Evolutionary conservation across 2,888 invertebrate species (phyloP), one percentile per base, ranked within the genome.

Genomic region (Andrena minutula): DNA sequence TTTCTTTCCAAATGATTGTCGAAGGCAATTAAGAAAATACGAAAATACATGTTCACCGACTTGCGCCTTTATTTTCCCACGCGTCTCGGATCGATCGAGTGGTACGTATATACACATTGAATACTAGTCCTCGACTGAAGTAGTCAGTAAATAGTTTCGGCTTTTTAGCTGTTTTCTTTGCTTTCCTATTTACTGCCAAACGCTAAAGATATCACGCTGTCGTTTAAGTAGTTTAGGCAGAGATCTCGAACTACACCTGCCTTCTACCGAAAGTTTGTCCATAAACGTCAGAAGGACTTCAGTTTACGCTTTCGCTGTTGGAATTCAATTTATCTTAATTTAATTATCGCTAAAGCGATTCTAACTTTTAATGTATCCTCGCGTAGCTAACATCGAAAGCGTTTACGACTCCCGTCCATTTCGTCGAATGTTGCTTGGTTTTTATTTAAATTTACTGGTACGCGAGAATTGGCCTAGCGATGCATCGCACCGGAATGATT

Each of bases 51-150:
- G 91, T 92, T 93, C 91, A 93, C 90, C 93, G 92, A 92, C 91
- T 93, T 94, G 92, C 93, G 93, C 91, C 92, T 93, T 94, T 94
- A 92, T 94, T 94, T 93, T 93, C 56, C 92, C 93, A 94, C 93
- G 94, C 94, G 93, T 94, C 94, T 94, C 93, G 94, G 94, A 94
- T 92, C 92, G 89, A 92, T 93, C 93, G 93, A 94, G 94, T 94
- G 94, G 94, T 94, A 94, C 89, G 94, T 94, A 94, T 93, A 68
- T 16, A 41, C 92, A 93, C 92, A 79, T 78, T 75, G 85, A 56
- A 82, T 75, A 84, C 56, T 79, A 85, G 81, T 78, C 70, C 64
- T 82, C 65, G 69, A 66, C 47, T 84, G 77, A 85, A 84, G 78
- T 92, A 90, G 90, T 87, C 71, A 75, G 78, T 87, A 82, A 86